These are phyloP conservation scores for Phyllostomus hastatus DNA, from an alignment of 2,113 vertebrate genomes.

Conservation along the genomic window DNA sequence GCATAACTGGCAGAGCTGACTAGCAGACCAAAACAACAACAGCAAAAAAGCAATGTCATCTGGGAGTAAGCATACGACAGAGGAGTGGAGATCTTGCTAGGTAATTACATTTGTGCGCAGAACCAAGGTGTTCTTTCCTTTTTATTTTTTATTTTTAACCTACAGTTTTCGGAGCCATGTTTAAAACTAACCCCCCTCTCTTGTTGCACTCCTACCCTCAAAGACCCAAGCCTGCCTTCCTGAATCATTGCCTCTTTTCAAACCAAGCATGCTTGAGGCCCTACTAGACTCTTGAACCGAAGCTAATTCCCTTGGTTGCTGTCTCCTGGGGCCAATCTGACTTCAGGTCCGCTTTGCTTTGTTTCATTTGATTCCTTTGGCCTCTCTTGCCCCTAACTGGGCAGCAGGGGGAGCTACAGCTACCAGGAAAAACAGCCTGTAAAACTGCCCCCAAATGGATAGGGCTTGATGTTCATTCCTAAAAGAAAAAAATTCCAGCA, in stretches of 20 bases:
- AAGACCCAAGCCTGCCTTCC: not conserved
- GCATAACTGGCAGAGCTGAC: not conserved
- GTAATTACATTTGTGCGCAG: not conserved
- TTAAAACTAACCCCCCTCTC: not conserved
- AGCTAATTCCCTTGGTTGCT: not conserved
- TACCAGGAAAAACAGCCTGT: conserved; percentile 20
- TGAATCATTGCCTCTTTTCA: not conserved
- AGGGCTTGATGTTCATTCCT: not conserved
- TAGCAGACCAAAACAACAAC: not conserved
- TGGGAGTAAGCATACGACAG: not conserved
- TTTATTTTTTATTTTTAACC: not conserved
- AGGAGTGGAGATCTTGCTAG: not conserved
- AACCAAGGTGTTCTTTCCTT: not conserved
- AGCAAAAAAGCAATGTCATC: not conserved
- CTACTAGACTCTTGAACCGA: not conserved
- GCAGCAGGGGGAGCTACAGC: conserved; percentile 65
- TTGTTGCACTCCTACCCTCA: not conserved
- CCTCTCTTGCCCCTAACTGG: not conserved
- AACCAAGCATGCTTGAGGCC: not conserved
- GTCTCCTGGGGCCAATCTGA: not conserved
- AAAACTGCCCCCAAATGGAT: conserved; percentile 14
- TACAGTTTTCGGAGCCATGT: not conserved
- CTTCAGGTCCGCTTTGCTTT: not conserved
- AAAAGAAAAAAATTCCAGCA: not conserved
- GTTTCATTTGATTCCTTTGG: not conserved